Base-by-base conservation (phyloP, 2,888 invertebrate species). In the Pandemis corylana region DNA sequence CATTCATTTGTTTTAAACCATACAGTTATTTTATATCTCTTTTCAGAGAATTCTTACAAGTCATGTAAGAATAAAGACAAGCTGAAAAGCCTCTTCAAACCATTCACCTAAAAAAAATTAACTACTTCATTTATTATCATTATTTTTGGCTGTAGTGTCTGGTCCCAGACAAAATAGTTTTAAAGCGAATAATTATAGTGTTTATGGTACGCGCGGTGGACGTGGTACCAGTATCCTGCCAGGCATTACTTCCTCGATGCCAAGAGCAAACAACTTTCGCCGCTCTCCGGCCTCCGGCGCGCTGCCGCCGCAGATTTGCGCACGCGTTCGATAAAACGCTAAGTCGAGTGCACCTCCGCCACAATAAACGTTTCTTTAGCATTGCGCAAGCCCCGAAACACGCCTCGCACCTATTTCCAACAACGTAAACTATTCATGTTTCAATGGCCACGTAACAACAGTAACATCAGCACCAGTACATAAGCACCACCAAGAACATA, bases 251-350 rank as follows among this genome's bases (percentile, higher is more conserved):
- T 93, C 91, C 92, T 90, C 80, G 83, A 84, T 87, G 87, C 85
- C 88, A 89, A 90, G 90, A 90, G 84, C 90, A 91, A 92, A 93
- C 92, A 92, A 94, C 92, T 93, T 94, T 93, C 92, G 89, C 92
- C 76, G 75, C 63, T 75, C 77, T 66, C 68, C 53, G 77, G 71
- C 80, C 77, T 79, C 82, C 79, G 79, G 78, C 78, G 78, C 78
- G 78, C 79, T 77, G 80, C 80, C 79, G 78, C 79, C 81, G 80
- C 79, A 79, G 78, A 70, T 72, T 79, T 80, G 83, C 84, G 81
- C 81, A 80, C 79, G 78, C 78, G 76, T 67, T 69, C 77, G 77
- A 75, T 73, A 68, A 77, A 80, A 77, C 74, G 77, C 76, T 77
- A 78, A 79, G 77, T 77, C 78, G 72, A 75, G 69, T 72, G 76